Percentiles rank a stretch among this genome's conserved stretches.
Evolutionary conservation across 2,797 vertebrate species (phyloP).

Genomic region (Eleutherodactylus coqui): DNA sequence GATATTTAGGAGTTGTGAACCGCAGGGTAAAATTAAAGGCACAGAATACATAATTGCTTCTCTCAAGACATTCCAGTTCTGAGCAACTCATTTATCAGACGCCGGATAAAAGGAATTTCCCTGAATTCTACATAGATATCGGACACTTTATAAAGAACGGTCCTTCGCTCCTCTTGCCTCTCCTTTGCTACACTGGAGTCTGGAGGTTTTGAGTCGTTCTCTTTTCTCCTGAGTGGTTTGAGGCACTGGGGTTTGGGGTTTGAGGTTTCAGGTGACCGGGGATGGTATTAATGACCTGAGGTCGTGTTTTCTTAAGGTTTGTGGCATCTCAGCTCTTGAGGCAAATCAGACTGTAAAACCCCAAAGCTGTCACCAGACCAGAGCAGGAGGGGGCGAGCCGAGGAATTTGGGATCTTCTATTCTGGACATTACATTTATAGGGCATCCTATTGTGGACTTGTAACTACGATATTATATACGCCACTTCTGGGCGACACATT

Average conservation of each 20-base stretch:
- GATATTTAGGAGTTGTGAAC: not conserved
- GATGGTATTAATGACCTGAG: slow-evolving; percentile 34
- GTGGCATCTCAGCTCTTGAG: slow-evolving; percentile 57
- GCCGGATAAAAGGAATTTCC: not conserved
- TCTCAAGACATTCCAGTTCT: too few relatives aligned
- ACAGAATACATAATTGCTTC: too few relatives aligned
- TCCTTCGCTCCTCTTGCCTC: too few relatives aligned
- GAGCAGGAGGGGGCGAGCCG: not conserved
- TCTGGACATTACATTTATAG: slow-evolving; percentile 20
- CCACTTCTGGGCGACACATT: slow-evolving; percentile 28
- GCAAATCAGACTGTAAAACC: slow-evolving; percentile 57
- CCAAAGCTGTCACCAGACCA: slow-evolving; percentile 36
- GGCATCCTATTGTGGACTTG: not conserved
- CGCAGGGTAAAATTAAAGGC: too few relatives aligned
- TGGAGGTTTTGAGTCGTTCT: not conserved
- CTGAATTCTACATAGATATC: not conserved
- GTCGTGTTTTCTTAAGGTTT: slow-evolving; percentile 59
- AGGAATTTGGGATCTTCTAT: not conserved
- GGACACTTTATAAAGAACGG: too few relatives aligned
- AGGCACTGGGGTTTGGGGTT: slow-evolving; percentile 51
- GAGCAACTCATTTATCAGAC: not conserved
- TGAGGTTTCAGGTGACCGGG: slow-evolving; percentile 62
- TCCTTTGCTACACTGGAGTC: too few relatives aligned
- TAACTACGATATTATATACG: not conserved
- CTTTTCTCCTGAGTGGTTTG: slow-evolving; percentile 40